phyloP scores from a whole-genome alignment of 2,888 invertebrate genomes.

The Linyphia triangularis region DNA sequence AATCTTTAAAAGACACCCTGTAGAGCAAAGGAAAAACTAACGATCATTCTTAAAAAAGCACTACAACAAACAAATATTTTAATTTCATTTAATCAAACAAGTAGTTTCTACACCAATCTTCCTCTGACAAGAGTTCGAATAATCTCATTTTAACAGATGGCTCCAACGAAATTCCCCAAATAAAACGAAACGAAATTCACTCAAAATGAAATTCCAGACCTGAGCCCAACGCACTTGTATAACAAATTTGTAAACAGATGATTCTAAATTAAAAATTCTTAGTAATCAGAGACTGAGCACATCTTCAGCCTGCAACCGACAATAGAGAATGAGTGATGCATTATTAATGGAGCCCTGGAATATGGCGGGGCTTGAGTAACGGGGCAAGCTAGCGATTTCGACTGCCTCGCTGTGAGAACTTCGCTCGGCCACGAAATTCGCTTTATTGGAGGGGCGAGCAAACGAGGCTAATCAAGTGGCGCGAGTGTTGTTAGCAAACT shows the following conservation, averaged over 20 bases:
- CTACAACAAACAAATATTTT: too few species aligned
- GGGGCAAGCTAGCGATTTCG: conserved; percentile 9
- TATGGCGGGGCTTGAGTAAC: conserved; percentile 24
- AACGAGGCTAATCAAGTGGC: conserved; percentile 52
- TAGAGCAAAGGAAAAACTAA: too few species aligned
- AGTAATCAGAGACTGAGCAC: conserved; percentile 14
- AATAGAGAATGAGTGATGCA: conserved; percentile 41
- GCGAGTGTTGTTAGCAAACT: conserved; percentile 41
- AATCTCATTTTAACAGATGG: too few species aligned
- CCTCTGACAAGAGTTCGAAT: too few species aligned
- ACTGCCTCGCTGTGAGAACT: conserved; percentile 26
- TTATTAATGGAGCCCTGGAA: conserved; percentile 47
- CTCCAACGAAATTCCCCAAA: too few species aligned
- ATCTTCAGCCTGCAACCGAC: conserved; percentile 32
- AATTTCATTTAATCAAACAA: too few species aligned
- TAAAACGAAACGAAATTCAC: neutral
- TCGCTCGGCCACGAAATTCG: conserved; percentile 32
- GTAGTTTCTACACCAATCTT: too few species aligned
- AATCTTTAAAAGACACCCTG: too few species aligned
- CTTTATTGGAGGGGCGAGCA: conserved; percentile 41
- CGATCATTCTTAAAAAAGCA: too few species aligned
- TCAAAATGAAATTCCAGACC: neutral
- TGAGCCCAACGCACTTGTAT: neutral
- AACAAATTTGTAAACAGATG: neutral
- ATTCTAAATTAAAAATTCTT: conserved; percentile 3